A percentile compares a stretch with the other conserved stretches of the same genome.
These are phyloP conservation scores for Lacanobia oleracea DNA, from an alignment of 2,888 invertebrate species.

Conservation along the genomic window DNA sequence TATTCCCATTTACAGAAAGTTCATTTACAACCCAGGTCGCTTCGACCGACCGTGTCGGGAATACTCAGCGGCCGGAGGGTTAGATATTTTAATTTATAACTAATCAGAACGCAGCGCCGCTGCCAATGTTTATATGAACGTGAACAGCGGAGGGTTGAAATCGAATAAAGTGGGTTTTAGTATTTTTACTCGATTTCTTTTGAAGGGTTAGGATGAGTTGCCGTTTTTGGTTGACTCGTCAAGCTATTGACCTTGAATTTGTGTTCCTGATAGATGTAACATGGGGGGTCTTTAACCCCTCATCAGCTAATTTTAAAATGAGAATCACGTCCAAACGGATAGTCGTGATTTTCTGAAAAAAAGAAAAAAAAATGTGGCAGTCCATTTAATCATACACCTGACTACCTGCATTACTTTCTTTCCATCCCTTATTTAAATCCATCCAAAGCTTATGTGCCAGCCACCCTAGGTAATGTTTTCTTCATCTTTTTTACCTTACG, in stretches of 20 bases:
- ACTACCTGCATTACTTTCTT: no score
- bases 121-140: conserved; percentile 64
- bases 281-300: no score
- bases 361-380: no score
- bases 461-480: no score
- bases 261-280: not conserved
- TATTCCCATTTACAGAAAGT: conserved; percentile 51
- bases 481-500: no score
- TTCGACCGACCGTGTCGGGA: conserved; percentile 66
- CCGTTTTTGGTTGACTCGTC: not conserved
- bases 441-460: no score
- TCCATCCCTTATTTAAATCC: no score
- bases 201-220: conserved; percentile 18
- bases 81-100: conserved; percentile 75
- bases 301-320: no score
- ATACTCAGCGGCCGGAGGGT: conserved; percentile 67
- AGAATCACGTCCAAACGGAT: no score
- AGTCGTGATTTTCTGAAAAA: no score
- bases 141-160: conserved; percentile 50
- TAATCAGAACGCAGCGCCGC: conserved; percentile 60
- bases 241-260: conserved; percentile 7
- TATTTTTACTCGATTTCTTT: conserved; percentile 24
- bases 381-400: no score
- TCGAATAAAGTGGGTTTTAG: conserved; percentile 39
- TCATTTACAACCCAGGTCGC: conserved; percentile 67